A percentile compares a stretch with the other conserved stretches of the same genome.
Evolutionary conservation across 2,888 invertebrate genomes (phyloP).

Genomic region (Hydriomena furcata): DNA sequence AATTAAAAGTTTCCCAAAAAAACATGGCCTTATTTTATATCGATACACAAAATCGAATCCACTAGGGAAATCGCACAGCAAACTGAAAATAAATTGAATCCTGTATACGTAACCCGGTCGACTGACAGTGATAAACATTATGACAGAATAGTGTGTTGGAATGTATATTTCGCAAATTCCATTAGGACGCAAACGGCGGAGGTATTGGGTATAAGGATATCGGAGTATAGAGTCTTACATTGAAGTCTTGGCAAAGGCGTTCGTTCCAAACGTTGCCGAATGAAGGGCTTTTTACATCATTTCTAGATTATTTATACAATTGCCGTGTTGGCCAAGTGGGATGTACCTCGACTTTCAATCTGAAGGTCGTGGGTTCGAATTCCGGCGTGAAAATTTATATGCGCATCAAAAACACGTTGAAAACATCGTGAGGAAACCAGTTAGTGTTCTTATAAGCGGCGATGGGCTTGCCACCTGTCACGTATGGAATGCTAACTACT

Average conservation of each 20-base stretch:
- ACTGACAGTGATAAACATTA: conserved; percentile 59
- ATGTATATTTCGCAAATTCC: conserved; percentile 35
- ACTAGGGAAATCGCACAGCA: conserved; percentile 66
- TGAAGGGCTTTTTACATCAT: too few species aligned
- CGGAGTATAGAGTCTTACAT: conserved; percentile 4
- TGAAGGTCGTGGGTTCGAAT: too few species aligned
- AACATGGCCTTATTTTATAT: conserved; percentile 43
- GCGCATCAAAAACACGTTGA: too few species aligned
- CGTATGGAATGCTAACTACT: too few species aligned
- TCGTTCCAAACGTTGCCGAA: neutral
- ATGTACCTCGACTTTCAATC: too few species aligned
- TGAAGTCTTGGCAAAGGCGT: neutral
- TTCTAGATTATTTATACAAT: too few species aligned
- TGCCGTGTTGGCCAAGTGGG: too few species aligned
- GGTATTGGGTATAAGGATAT: conserved; percentile 31
- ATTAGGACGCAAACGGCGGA: conserved; percentile 35
- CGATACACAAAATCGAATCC: conserved; percentile 54
- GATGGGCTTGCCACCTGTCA: too few species aligned
- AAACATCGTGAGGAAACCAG: too few species aligned
- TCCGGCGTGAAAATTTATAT: too few species aligned
- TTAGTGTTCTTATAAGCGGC: too few species aligned
- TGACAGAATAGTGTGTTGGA: conserved; percentile 44
- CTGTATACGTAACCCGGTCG: conserved; percentile 44
- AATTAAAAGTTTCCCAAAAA: conserved; percentile 39
- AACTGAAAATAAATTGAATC: conserved; percentile 69